These are phyloP conservation scores for Protula sp. DNA, from an alignment of 2,888 invertebrate species.

Conservation along the genomic window DNA sequence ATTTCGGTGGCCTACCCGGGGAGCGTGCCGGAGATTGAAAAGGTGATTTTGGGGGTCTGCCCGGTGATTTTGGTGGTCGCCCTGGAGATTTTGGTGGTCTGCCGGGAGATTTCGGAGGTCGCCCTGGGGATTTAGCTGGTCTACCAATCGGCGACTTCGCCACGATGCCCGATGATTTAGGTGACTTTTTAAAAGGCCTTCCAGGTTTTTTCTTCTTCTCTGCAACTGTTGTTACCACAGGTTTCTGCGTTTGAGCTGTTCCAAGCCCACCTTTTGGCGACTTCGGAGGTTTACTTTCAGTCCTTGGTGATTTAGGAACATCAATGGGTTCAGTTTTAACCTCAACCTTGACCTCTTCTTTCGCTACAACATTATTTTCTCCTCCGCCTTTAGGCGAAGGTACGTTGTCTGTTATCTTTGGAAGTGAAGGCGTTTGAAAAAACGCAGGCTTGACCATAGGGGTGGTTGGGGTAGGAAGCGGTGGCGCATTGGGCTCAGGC, in stretches of 20 bases:
- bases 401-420: no score
- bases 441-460: not conserved
- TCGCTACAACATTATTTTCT: no score
- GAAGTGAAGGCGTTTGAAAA: no score
- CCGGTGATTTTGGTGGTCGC: not conserved
- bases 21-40: not conserved
- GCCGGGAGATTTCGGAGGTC: not conserved
- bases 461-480: not conserved
- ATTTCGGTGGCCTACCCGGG: not conserved
- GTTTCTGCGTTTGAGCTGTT: no score
- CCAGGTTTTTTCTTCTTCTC: not conserved
- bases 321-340: no score
- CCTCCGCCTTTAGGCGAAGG: no score
- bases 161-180: not conserved
- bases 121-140: not conserved
- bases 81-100: conserved; percentile 1
- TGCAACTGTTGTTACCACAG: not conserved
- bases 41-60: not conserved
- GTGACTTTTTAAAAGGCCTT: no score
- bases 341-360: no score
- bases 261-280: no score
- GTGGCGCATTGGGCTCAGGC: not conserved
- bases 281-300: no score
- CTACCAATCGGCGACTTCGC: not conserved
- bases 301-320: no score